Base-by-base conservation (phyloP, 1,140 invertebrate species). In the Akabosia matsudoensis region DNA sequence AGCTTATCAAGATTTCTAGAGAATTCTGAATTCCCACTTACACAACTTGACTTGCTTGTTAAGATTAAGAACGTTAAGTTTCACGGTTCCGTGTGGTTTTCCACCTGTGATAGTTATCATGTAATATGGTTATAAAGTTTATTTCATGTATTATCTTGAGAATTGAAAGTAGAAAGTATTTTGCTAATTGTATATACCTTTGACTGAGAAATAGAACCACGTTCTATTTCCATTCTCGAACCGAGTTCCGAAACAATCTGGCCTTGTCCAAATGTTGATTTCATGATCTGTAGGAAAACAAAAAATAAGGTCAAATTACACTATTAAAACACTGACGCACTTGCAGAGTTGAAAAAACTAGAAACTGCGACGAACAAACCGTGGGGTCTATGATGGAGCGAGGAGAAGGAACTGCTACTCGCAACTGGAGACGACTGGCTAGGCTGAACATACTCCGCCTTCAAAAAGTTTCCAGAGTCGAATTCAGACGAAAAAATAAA, bases 181-280 rank as follows among this genome's bases (percentile, higher is more conserved):
- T n/a, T n/a, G n/a, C n/a, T n/a, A n/a, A n/a, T n/a, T n/a, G n/a
- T n/a, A n/a, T n/a, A 16, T 82, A 86, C 86, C 87, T 84, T 88
- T 88, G 34, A 97, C 85, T n/a, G 93, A 93, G 88, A 97, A 97
- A 83, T 95, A 92, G 86, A 97, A 97, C 95, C 95, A 97, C 1
- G 94, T 95, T 78, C 93, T 88, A 83, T 96, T 96, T 26, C 90
- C 91, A 87, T 96, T 97, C 85, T 96, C 92, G 88, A 90, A 96
- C 82, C 92, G 90, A 14, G 93, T 95, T 33, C 92, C 94, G 77
- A 88, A 89, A 87, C 93, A 95, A 84, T 97, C 95, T 1, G 93
- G 93, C 79, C 90, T 90, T 1, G 94, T 96, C 94, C 94, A 97
- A 26, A 96, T 84, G 85, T 96, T 94, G 83, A 94, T 95, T 84